These are phyloP conservation scores for Phoronis australis DNA, from an alignment of 2,888 invertebrate genomes.

Conservation along the genomic window DNA sequence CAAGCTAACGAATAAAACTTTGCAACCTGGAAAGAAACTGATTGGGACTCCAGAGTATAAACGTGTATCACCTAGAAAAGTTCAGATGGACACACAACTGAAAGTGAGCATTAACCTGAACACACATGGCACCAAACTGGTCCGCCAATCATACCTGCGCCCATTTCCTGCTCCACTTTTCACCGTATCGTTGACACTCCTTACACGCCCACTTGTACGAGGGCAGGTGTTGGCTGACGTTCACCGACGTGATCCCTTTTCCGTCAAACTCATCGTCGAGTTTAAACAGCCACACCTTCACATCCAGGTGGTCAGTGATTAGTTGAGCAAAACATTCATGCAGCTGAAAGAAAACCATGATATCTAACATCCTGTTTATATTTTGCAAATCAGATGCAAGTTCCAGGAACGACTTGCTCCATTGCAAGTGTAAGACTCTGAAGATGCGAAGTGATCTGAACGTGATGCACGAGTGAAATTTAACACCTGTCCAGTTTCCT, in stretches of 20 bases:
- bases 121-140: not conserved
- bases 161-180: conserved; percentile 54
- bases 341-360: conserved; percentile 29
- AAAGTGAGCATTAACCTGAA: not conserved
- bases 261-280: conserved; percentile 50
- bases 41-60: not conserved
- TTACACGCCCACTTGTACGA: conserved; percentile 49
- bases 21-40: too few relatives aligned
- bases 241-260: conserved; percentile 49
- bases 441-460: too few relatives aligned
- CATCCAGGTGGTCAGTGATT: conserved; percentile 47
- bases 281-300: conserved; percentile 51
- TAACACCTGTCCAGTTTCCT: too few relatives aligned
- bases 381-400: not conserved
- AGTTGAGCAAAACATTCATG: conserved; percentile 50
- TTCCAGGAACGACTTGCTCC: not conserved
- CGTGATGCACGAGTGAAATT: too few relatives aligned
- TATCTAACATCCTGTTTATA: not conserved
- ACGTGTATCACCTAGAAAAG: not conserved
- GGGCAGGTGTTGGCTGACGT: conserved; percentile 39
- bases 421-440: not conserved
- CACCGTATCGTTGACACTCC: conserved; percentile 48
- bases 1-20: too few relatives aligned
- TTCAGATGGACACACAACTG: not conserved
- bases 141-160: conserved; percentile 42